Percentiles rank a stretch among this genome's conserved stretches.
Conservation (phyloP, 2,113 vertebrate genomes). For the Hypomesus transpacificus region DNA sequence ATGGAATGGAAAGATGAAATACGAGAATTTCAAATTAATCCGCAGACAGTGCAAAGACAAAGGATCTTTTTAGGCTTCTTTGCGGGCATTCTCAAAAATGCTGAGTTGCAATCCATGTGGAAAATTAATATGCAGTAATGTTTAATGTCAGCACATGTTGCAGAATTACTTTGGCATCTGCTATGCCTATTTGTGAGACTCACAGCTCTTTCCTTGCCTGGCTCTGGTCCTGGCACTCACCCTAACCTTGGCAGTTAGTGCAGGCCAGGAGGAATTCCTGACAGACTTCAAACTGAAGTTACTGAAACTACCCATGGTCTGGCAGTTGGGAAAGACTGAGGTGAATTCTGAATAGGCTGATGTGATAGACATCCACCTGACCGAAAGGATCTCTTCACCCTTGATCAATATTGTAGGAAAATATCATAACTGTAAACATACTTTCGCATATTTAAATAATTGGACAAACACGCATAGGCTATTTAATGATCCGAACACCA, state of each 20-base stretch:
- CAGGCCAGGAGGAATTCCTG: slow-evolving; percentile 57
- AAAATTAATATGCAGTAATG: slow-evolving; percentile 75
- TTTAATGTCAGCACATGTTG: slow-evolving; percentile 81
- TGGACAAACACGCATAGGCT: too few species aligned
- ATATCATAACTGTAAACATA: neutral
- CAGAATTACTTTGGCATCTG: slow-evolving; percentile 74
- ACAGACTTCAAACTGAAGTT: slow-evolving; percentile 55
- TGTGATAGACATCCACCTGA: slow-evolving; percentile 34
- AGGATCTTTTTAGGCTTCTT: slow-evolving; percentile 71
- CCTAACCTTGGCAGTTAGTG: slow-evolving; percentile 3
- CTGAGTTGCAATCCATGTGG: slow-evolving; percentile 76
- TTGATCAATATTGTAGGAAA: too few species aligned
- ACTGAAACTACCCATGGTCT: slow-evolving; percentile 58
- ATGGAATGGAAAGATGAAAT: slow-evolving; percentile 75
- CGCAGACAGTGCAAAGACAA: slow-evolving; percentile 72
- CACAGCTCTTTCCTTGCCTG: slow-evolving; percentile 51
- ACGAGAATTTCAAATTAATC: slow-evolving; percentile 70
- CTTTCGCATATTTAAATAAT: too few species aligned
- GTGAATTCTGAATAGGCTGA: slow-evolving; percentile 53
- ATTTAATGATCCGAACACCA: too few species aligned
- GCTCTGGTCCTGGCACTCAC: slow-evolving; percentile 37
- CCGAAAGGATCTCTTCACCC: neutral
- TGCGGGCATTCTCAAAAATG: slow-evolving; percentile 63
- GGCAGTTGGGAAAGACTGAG: slow-evolving; percentile 46
- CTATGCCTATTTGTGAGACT: slow-evolving; percentile 69